Percentiles rank a stretch among this genome's conserved stretches.
Evolutionary conservation across 2,888 invertebrate species (phyloP).

Genomic region (Dicroscelio sp.): DNA sequence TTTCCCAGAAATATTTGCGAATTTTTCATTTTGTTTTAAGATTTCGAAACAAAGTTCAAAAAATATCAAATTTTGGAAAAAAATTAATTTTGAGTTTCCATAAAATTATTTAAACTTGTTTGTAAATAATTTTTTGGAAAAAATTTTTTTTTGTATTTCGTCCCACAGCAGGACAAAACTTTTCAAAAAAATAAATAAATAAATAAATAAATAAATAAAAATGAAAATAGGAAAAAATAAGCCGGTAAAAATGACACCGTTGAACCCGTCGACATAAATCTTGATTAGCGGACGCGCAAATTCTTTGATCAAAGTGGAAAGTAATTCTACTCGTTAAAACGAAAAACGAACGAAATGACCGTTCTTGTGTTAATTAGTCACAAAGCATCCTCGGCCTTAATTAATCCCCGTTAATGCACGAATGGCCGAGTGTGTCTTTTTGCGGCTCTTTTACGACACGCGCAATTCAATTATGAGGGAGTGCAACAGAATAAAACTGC

Average conservation of each 20-base stretch:
- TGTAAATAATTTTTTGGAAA: no score
- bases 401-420: constrained; percentile 78
- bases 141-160: no score
- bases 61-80: no score
- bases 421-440: constrained; percentile 58
- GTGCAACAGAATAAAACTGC: constrained; percentile 60
- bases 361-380: constrained; percentile 74
- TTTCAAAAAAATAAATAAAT: no score
- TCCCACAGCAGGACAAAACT: no score
- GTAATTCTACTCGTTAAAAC: constrained; percentile 68
- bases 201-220: constrained; percentile 11
- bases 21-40: no score
- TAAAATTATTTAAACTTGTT: no score
- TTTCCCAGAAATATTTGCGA: no score
- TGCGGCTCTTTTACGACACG: constrained; percentile 66
- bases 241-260: constrained; percentile 55
- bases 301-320: constrained; percentile 71
- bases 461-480: constrained; percentile 71
- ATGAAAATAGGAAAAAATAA: constrained; percentile 12
- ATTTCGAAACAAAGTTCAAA: no score
- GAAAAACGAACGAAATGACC: constrained; percentile 68
- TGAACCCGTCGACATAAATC: constrained; percentile 56
- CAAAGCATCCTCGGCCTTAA: constrained; percentile 77
- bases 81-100: no score
- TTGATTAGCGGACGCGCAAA: constrained; percentile 56